Base-by-base conservation (phyloP, 2,888 invertebrate genomes). In the Amphimallon solstitiale region DNA sequence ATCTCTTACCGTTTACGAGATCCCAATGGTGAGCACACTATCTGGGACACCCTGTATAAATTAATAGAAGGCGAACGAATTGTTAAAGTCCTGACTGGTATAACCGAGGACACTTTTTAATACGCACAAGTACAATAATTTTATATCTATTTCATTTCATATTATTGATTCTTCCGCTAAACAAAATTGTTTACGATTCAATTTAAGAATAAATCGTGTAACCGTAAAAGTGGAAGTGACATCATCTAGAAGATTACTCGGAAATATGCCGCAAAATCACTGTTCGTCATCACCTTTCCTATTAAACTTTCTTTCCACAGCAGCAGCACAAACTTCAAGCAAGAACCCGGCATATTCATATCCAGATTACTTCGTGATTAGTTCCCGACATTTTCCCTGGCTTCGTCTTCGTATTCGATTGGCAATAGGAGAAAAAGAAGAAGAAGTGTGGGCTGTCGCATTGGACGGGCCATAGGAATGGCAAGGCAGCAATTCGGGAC, bases 321-420 rank as follows among this genome's bases (percentile, higher is more conserved):
- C 54, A 21, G 21, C 19, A 15, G 29, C 15, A 14, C 23, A 29
- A 59, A 59, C 29, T 43, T 59, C 19, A 29, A 29, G 14, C 23
- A 14, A 45, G 5, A 29, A 40, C 43, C 40, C n/a, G 40, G 23
- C 56, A 43, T 59, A 59, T 59, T 59, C 40, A 59, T 43, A 43
- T 17, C 14, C 15, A 29, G 56, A 59, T 59, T 59, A 59, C 14
- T 59, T 59, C 43, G 43, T 59, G 43, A 59, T 59, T 59, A 59
- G 56, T 59, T 59, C 43, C 29, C 23, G 29, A 45, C 43, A 29
- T 34, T 21, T 35, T 37, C 43, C 7, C 17, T 15, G 43, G 56
- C 23, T 17, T 21, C 21, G 14, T 7, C 7, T 14, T n/a, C 14
- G 29, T 14, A 23, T 14, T 43, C 21, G 9, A 19, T 40, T 56